Conservation (phyloP, 2,797 vertebrate genomes). For the Florisuga fusca region DNA sequence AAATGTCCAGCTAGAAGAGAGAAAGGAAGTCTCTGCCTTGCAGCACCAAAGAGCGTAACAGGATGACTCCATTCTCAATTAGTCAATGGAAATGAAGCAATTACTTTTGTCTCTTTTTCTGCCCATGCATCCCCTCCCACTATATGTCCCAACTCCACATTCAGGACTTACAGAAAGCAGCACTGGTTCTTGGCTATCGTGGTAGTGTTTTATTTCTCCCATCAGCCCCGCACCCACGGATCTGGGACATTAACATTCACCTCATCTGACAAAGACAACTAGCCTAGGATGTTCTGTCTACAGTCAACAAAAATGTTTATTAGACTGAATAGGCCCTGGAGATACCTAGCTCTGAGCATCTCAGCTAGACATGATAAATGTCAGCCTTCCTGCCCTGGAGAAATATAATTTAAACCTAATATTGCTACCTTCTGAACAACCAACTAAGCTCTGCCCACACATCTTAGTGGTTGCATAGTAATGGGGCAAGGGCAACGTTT, state of each 20-base stretch:
- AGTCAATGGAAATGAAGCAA: neutral
- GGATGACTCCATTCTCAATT: neutral
- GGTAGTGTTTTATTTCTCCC: neutral
- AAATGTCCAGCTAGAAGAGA: neutral
- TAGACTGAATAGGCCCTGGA: neutral
- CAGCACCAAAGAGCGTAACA: neutral
- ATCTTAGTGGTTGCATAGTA: neutral
- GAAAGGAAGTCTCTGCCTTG: neutral
- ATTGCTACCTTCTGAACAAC: neutral
- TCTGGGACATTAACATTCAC: neutral
- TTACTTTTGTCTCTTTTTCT: fast-evolving
- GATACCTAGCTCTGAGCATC: neutral
- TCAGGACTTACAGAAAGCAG: neutral
- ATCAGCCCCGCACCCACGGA: neutral
- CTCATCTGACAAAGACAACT: neutral
- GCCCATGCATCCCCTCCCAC: neutral
- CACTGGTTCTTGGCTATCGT: neutral
- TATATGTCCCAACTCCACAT: neutral
- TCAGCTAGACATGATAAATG: neutral
- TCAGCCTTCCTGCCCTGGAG: neutral
- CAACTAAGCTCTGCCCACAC: fast-evolving
- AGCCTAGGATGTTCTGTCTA: neutral
- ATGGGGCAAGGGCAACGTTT: neutral
- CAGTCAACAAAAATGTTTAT: neutral
- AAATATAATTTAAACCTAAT: neutral